Evolutionary conservation across 2,113 vertebrate genomes (phyloP), one percentile per base, ranked within the genome.

Genomic region (Willisornis vidua): DNA sequence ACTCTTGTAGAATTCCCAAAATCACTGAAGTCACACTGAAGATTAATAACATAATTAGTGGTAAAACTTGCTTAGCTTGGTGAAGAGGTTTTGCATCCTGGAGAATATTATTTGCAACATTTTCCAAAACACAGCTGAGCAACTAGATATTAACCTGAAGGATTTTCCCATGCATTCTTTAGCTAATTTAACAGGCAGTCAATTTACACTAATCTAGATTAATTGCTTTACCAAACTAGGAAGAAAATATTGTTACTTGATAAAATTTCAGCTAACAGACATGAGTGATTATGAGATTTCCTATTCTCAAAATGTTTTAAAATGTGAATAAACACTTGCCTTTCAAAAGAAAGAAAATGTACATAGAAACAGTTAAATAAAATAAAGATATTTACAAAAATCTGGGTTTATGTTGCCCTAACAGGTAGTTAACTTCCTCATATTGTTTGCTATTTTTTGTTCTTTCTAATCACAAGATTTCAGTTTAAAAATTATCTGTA

Each of bases 121-220:
- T 93, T 93, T 93, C 39, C 54, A 43, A 89, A 94, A 70, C 31
- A 70, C 25, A 73, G 67, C 35, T 91, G 43, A 90, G 46, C 25
- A 85, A 37, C 59, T 89, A 43, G 59, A 31, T 89, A 66, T 85
- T 87, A 96, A 85, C 23, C 31, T 70, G 58, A 70, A 96, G 73
- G 51, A 62, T 93, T 96, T 97, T 96, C 91, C 87, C 93, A 82
- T 88, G 85, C 85, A 72, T 95, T 94, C 89, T 74, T 93, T n/a
- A 85, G 74, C 20, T 87, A 59, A 93, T 91, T 90, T 79, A 90
- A 85, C 51, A 91, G 66, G 19, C 80, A 94, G 46, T 76, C 84
- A 76, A 16, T 93, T 95, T 93, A 55, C 37, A 59, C 43, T 96
- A 62, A 96, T 87, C 63, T 74, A 83, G 82, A 96, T 76, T 66